Evolutionary conservation across 2,797 vertebrate species (phyloP).

Genomic region (Tragopan temminckii): DNA sequence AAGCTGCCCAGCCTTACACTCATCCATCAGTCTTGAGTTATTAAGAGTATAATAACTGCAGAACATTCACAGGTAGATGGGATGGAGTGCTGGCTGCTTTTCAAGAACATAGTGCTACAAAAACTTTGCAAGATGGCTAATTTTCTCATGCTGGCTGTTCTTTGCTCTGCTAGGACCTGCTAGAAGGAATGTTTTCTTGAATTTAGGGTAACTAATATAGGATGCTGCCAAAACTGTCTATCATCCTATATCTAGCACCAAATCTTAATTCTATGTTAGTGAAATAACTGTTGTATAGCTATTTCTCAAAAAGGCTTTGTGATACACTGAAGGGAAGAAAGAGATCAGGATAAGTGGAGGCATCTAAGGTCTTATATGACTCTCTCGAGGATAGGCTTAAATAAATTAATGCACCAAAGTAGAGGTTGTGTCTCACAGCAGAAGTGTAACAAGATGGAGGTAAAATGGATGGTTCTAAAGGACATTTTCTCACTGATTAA

Average conservation of each 20-base stretch:
- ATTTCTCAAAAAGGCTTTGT: conserved; percentile 13
- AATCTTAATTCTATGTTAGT: conserved; percentile 33
- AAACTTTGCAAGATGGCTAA: conserved; percentile 70
- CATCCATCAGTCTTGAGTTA: conserved; percentile 74
- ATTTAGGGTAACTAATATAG: conserved; percentile 58
- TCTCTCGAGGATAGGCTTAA: neutral
- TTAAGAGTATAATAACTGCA: conserved; percentile 66
- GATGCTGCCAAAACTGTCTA: conserved; percentile 70
- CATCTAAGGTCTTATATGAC: neutral
- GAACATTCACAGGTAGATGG: conserved; percentile 70
- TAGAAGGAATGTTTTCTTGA: conserved; percentile 59
- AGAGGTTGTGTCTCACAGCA: neutral
- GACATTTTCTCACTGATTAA: neutral
- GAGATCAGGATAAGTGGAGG: neutral
- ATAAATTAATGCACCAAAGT: neutral
- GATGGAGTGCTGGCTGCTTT: conserved; percentile 69
- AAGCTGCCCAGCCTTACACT: conserved; percentile 66
- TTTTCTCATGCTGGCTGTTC: conserved; percentile 62
- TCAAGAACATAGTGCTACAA: conserved; percentile 71
- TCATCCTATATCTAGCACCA: conserved; percentile 47
- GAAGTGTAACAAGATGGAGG: neutral
- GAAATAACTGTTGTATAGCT: conserved; percentile 27
- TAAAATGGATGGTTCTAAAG: neutral
- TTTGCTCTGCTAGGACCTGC: conserved; percentile 70
- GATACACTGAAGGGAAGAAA: neutral